Percentiles rank a stretch among this genome's conserved stretches.
These are phyloP conservation scores for Pogoniulus pusillus DNA, from an alignment of 2,797 vertebrate genomes.

Conservation along the genomic window DNA sequence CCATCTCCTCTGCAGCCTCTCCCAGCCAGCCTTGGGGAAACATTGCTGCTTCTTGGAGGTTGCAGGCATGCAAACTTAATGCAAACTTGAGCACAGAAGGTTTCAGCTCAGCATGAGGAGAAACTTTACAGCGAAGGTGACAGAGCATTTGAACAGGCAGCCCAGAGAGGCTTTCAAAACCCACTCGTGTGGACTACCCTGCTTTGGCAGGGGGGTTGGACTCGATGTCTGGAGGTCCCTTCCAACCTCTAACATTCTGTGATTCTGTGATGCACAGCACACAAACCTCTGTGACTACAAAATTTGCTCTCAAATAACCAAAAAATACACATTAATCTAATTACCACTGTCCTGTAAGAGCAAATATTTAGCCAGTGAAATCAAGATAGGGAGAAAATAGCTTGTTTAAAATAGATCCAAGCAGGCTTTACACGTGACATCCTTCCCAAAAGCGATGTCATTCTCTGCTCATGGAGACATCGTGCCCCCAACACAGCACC, in stretches of 20 bases:
- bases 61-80: neutral
- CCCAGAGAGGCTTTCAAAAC: too few species aligned
- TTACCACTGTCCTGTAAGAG: neutral
- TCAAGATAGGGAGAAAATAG: neutral
- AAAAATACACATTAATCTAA: neutral
- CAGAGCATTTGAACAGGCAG: too few species aligned
- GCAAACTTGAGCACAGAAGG: too few species aligned
- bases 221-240: too few species aligned
- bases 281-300: neutral
- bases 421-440: neutral
- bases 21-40: neutral
- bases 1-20: neutral
- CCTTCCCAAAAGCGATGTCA: neutral
- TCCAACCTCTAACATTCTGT: too few species aligned
- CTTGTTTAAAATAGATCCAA: neutral
- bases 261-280: too few species aligned
- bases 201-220: too few species aligned
- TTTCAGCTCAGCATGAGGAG: too few species aligned
- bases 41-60: neutral
- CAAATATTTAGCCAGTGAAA: constrained; percentile 31
- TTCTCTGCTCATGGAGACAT: fast-evolving
- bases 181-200: too few species aligned
- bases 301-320: neutral
- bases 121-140: too few species aligned
- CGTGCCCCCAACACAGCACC: fast-evolving